Evolutionary conservation across 1,140 invertebrate genomes (phyloP), one percentile per base, ranked within the genome.

Genomic region (Mya arenaria): DNA sequence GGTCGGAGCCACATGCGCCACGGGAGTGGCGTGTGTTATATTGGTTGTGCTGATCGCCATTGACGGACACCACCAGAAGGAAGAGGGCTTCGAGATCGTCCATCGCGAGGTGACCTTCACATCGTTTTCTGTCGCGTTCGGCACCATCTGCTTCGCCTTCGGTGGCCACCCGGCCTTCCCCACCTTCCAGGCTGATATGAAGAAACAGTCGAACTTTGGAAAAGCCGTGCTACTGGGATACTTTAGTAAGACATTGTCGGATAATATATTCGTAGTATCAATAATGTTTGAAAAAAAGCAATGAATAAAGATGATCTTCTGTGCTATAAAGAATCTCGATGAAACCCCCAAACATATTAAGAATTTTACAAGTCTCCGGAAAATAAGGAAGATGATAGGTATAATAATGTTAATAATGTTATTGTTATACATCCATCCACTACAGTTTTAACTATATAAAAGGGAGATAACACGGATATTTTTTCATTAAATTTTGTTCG

Each of bases 181-280:
- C 28, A 94, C 93, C 4, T 93, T 94, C 77, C 93, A 94, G 83
- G 87, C 91, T 44, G 93, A 94, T 81, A 94, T 94, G 93, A 92
- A 86, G 44, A 86, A 91, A 36, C 92, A 92, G 8, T 56, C 80
- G 2, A 84, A 93, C 39, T 94, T 94, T 85, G 89, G 90, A 34
- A 90, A 87, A 77, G 90, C 92, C 13, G 87, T 93, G 2, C 34
- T 93, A 2, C 52, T 93, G 0, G 91, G 91, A 39, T 94, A 93
- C 83, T 48, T 87, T 15, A 86, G 93, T 93, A 82, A 86, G 84
- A 44, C 41, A 48, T 62, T 52, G 48, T 52, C 19, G 48, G 19
- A 52, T 52, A n/a, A n/a, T n/a, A n/a, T n/a, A n/a, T n/a, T n/a
- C n/a, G n/a, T n/a, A n/a, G n/a, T n/a, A n/a, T n/a, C n/a, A n/a